Base-by-base conservation (phyloP, 2,888 invertebrate species). In the Calameuta pallipes region DNA sequence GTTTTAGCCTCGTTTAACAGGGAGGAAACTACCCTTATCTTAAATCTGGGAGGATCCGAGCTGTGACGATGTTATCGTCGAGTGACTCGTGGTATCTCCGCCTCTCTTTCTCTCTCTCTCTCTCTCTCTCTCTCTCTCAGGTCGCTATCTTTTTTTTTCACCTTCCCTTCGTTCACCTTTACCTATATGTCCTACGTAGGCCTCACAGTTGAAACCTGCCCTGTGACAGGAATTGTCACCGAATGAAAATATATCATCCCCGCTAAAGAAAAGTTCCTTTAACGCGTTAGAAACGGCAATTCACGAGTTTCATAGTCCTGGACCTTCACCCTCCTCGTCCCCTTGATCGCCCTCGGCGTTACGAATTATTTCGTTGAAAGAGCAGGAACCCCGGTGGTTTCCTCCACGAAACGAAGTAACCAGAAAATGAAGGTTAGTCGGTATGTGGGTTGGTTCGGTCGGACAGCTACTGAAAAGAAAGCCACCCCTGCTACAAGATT, bases 1-100 rank as follows among this genome's bases (percentile, higher is more conserved):
- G 74, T 77, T 80, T 80, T 83, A 83, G 83, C 81, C 80, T 78
- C 80, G 75, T 74, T 73, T 74, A 76, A 69, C 78, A 80, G 78
- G 77, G 78, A 82, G 80, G 81, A 82, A 86, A 84, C 84, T 75
- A 83, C 80, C 80, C 83, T 87, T 89, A 88, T 88, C 89, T 78
- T 56, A 76, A 73, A 87, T 87, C 85, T 85, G 81, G 78, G 80
- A 81, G 80, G 80, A 84, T 84, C 82, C 79, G 78, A 79, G 76
- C 78, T 70, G 77, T 78, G 87, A 88, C 78, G 87, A 88, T 88
- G 82, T 71, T 85, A 87, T 87, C 86, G 82, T 80, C 78, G 79
- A 81, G 77, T 78, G 71, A 35, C 78, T 30, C 13, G 71, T 15
- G 23, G 15, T 23, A 56, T 35, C 35, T 71, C 15, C 33, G 9